These are phyloP conservation scores for Antrozous pallidus DNA, from an alignment of 2,797 vertebrate species.

Conservation along the genomic window DNA sequence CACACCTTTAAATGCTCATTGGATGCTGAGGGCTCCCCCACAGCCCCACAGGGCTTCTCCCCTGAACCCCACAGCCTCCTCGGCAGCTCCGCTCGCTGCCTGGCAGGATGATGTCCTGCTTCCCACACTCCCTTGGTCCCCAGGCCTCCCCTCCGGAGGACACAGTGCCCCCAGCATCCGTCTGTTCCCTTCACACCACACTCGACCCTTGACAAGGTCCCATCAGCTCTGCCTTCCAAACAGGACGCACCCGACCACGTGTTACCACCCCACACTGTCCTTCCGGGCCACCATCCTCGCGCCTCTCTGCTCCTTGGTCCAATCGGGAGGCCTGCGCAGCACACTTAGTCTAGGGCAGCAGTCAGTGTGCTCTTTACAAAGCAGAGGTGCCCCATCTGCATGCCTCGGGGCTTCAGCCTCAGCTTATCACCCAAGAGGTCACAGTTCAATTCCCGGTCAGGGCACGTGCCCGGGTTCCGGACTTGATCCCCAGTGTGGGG, in stretches of 20 bases:
- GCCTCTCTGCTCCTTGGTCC: not conserved
- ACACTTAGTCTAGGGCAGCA: not conserved
- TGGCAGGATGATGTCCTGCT: not conserved
- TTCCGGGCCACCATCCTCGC: not conserved
- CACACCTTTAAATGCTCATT: not conserved
- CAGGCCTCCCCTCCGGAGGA: not conserved
- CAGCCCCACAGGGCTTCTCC: not conserved
- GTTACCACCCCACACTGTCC: not conserved
- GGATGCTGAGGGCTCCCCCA: not conserved
- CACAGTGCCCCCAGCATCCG: not conserved
- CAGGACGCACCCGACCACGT: not conserved
- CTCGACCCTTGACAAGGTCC: too few species aligned
- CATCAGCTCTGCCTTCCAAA: not conserved
- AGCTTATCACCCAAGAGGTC: too few species aligned
- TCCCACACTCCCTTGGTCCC: not conserved
- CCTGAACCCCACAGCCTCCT: not conserved
- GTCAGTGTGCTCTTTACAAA: not conserved
- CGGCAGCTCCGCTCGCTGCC: not conserved
- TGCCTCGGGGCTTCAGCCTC: too few species aligned
- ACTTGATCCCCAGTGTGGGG: too few species aligned
- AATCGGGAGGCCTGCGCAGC: rapidly evolving
- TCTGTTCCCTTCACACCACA: not conserved
- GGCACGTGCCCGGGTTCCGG: too few species aligned
- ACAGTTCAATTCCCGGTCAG: too few species aligned
- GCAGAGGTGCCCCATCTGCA: too few species aligned